Evolutionary conservation across 2,797 vertebrate species (phyloP).

Genomic region (Rallus crepitans): DNA sequence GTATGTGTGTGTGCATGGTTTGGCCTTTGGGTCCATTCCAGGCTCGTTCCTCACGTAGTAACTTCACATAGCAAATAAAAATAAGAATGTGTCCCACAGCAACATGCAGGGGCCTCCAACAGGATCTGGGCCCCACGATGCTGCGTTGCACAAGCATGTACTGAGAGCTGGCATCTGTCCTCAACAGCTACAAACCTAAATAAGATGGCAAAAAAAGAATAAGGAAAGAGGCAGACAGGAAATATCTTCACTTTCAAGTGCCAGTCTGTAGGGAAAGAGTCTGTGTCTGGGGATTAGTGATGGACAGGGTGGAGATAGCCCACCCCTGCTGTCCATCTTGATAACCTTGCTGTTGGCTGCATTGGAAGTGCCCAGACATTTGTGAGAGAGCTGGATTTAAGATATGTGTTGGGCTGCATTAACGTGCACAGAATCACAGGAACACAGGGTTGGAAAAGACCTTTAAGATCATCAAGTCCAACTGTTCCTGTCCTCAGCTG

Average conservation of each 20-base stretch:
- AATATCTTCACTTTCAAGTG: background rate
- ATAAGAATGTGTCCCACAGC: background rate
- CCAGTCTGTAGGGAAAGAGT: background rate
- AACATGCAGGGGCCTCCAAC: background rate
- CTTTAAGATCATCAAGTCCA: too few species aligned
- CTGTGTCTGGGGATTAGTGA: background rate
- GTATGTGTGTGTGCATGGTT: background rate
- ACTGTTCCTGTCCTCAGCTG: too few species aligned
- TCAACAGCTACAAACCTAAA: background rate
- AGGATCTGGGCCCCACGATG: too few species aligned
- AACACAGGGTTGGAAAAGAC: too few species aligned
- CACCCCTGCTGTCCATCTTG: background rate
- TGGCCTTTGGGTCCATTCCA: background rate
- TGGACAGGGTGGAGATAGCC: background rate
- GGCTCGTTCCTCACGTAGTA: background rate
- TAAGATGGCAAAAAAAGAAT: background rate
- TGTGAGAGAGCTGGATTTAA: background rate
- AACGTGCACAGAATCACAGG: too few species aligned
- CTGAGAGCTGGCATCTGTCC: background rate
- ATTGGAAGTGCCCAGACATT: background rate
- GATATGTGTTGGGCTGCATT: rapidly evolving
- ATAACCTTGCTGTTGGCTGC: background rate
- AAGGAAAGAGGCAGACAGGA: background rate
- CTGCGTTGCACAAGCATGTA: background rate
- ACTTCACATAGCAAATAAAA: background rate